Conservation (phyloP, 2,797 vertebrate genomes). For the Hippoglossus hippoglossus region DNA sequence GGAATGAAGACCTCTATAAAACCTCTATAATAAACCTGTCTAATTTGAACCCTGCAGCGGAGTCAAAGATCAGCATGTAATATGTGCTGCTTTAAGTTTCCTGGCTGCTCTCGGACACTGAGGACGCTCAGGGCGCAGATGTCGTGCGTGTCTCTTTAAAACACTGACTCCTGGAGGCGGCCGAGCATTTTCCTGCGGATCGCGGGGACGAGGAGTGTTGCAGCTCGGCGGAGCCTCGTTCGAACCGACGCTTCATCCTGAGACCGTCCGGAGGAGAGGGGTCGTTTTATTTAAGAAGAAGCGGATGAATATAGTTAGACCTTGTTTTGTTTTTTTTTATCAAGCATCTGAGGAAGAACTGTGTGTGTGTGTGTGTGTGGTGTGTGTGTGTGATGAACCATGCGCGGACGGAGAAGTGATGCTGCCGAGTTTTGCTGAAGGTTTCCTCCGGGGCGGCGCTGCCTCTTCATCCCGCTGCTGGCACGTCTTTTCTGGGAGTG, state of each 20-base stretch:
- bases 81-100: background rate
- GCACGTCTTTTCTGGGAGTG: conserved; percentile 57
- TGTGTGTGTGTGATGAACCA: conserved; percentile 25
- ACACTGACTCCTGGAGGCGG: conserved; percentile 19
- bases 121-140: conserved; percentile 28
- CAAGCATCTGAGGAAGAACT: conserved; percentile 35
- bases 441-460: conserved; percentile 62
- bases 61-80: background rate
- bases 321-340: background rate
- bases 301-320: conserved; percentile 34
- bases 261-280: conserved; percentile 23
- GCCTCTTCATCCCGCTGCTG: conserved; percentile 43
- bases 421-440: conserved; percentile 65
- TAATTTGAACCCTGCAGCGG: background rate
- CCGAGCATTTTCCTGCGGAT: too few relatives aligned
- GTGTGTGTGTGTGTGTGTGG: conserved; percentile 23
- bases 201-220: too few relatives aligned
- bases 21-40: background rate
- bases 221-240: too few relatives aligned
- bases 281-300: conserved; percentile 47
- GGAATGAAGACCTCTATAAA: too few relatives aligned
- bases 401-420: conserved; percentile 66
- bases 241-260: conserved; percentile 47
- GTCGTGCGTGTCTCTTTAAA: conserved; percentile 79
- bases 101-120: background rate